Evolutionary conservation across 2,888 invertebrate genomes (phyloP).

Genomic region (Aphidius colemani): DNA sequence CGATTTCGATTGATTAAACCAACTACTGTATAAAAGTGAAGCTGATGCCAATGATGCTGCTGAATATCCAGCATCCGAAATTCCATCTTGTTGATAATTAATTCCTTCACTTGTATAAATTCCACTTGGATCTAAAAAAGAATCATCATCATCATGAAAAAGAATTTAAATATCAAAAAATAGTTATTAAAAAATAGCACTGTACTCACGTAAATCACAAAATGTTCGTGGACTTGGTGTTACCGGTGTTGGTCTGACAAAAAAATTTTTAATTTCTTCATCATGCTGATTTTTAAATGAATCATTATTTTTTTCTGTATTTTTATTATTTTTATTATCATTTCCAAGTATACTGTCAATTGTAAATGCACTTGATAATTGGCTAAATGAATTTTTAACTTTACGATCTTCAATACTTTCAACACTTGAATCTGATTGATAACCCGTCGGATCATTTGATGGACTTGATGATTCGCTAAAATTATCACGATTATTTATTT

Average conservation of each 20-base stretch:
- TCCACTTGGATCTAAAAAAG: constrained; percentile 20
- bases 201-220: constrained; percentile 19
- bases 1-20: constrained; percentile 56
- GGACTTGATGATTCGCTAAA: constrained; percentile 29
- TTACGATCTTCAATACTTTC: constrained; percentile 36
- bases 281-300: constrained; percentile 22
- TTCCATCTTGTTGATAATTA: constrained; percentile 39
- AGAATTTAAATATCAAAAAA: neutral
- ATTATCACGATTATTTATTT: constrained; percentile 24
- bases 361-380: constrained; percentile 49
- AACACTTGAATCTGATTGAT: constrained; percentile 46
- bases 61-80: constrained; percentile 48
- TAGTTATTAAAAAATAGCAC: neutral
- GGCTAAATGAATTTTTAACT: constrained; percentile 31
- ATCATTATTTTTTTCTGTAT: constrained; percentile 36
- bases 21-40: constrained; percentile 54
- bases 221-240: constrained; percentile 31
- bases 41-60: constrained; percentile 55
- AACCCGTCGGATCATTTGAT: constrained; percentile 33
- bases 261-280: constrained; percentile 35
- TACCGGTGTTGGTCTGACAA: constrained; percentile 40
- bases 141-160: neutral
- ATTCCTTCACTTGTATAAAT: constrained; percentile 23
- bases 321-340: constrained; percentile 25
- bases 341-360: constrained; percentile 52